Evolutionary conservation across 2,888 invertebrate species (phyloP).

Genomic region (Himalopsyche anomala): DNA sequence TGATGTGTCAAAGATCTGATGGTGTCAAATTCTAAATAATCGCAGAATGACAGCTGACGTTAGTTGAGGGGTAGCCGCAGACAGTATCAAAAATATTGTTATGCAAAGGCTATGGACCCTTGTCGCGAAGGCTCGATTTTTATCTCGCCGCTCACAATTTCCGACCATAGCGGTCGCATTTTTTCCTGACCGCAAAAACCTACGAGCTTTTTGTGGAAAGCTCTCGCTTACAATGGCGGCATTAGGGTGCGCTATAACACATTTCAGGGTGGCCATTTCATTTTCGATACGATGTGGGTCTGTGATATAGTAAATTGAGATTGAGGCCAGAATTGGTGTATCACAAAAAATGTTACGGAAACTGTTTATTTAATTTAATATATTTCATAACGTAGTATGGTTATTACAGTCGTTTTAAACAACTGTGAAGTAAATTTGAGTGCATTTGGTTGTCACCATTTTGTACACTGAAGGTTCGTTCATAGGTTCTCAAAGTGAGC

Average conservation of each 20-base stretch:
- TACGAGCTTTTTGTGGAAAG: neutral
- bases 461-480: no score
- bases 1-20: neutral
- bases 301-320: neutral
- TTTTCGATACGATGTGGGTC: neutral
- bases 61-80: neutral
- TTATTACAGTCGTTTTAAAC: no score
- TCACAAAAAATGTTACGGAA: no score
- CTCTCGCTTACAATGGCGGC: conserved; percentile 41
- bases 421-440: no score
- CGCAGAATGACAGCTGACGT: neutral
- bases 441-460: no score
- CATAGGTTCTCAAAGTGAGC: no score
- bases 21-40: neutral
- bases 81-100: neutral
- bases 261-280: conserved; percentile 17
- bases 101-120: neutral
- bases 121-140: neutral
- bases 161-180: conserved; percentile 8
- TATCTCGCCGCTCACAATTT: neutral
- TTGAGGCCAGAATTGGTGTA: neutral
- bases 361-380: no score
- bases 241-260: neutral
- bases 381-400: no score
- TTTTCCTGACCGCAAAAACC: neutral